Evolutionary conservation across 2,888 invertebrate species (phyloP).

Genomic region (Latrodectus hesperus): DNA sequence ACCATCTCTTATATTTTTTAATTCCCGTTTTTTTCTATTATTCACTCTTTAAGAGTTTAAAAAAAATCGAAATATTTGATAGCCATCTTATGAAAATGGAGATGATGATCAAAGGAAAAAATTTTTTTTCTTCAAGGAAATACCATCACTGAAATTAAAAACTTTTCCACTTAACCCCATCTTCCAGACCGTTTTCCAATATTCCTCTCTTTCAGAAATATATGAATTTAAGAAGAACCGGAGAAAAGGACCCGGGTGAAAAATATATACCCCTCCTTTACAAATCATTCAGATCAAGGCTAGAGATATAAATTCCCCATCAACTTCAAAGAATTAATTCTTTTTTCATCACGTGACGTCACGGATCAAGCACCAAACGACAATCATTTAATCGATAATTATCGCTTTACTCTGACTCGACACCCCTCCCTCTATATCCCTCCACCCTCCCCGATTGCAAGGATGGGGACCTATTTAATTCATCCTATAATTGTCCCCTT

Average conservation of each 20-base stretch:
- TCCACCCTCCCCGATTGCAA: not conserved
- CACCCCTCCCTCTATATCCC: not conserved
- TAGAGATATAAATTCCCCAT: slow-evolving; percentile 61
- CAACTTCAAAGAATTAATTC: slow-evolving; percentile 61
- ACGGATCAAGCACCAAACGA: slow-evolving; percentile 42
- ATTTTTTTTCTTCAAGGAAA: slow-evolving; percentile 8
- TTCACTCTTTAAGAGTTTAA: not conserved
- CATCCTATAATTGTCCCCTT: slow-evolving; percentile 57
- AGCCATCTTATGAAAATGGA: slow-evolving; percentile 31
- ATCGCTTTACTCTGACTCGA: slow-evolving; percentile 25
- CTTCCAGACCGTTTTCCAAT: slow-evolving; percentile 46
- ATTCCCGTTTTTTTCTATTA: not conserved
- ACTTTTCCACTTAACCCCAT: slow-evolving; percentile 63
- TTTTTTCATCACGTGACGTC: slow-evolving; percentile 55
- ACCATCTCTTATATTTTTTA: not conserved
- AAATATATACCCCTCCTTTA: slow-evolving; percentile 43
- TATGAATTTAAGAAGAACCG: slow-evolving; percentile 60
- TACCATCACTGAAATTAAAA: slow-evolving; percentile 61
- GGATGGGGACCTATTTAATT: slow-evolving; percentile 54
- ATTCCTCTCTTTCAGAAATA: slow-evolving; percentile 47
- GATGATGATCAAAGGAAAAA: not conserved
- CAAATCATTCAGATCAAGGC: slow-evolving; percentile 49
- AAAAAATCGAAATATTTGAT: slow-evolving; percentile 49
- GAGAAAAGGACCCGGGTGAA: slow-evolving; percentile 11
- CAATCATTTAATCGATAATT: slow-evolving; percentile 66